phyloP scores from a whole-genome alignment of 2,113 vertebrate genomes.

The Ardeotis arabs region DNA sequence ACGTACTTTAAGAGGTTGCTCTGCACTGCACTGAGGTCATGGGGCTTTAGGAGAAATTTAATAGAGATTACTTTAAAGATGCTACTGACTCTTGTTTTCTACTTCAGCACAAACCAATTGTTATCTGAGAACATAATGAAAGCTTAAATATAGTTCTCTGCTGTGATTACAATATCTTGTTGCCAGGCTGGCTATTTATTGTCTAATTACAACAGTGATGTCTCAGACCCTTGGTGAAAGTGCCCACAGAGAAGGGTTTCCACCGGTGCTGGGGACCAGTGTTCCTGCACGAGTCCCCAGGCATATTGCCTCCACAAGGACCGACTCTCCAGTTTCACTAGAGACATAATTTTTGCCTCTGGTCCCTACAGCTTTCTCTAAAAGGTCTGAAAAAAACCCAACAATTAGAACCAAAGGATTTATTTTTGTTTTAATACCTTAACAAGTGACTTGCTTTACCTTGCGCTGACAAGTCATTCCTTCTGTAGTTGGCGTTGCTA shows the following conservation, averaged over 20 bases:
- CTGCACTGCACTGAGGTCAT: neutral
- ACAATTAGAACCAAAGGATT: neutral
- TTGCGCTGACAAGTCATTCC: neutral
- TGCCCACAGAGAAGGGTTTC: neutral
- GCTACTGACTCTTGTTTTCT: neutral
- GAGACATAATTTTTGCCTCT: neutral
- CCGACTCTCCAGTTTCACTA: neutral
- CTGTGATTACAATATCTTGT: neutral
- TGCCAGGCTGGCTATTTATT: neutral
- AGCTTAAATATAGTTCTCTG: neutral
- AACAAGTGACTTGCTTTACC: neutral
- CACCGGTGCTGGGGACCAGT: neutral
- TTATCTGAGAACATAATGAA: neutral
- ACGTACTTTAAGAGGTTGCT: neutral
- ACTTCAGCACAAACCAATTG: neutral
- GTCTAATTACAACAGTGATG: neutral
- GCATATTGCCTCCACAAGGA: neutral
- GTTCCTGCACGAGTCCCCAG: neutral
- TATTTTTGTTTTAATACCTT: neutral
- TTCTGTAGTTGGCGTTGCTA: neutral
- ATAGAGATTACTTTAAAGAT: neutral
- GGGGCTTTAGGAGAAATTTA: neutral
- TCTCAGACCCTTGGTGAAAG: neutral
- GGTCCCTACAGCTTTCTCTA: neutral
- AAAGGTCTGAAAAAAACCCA: neutral